Conservation (phyloP, 2,113 vertebrate genomes). For the Neoarius graeffei region DNA sequence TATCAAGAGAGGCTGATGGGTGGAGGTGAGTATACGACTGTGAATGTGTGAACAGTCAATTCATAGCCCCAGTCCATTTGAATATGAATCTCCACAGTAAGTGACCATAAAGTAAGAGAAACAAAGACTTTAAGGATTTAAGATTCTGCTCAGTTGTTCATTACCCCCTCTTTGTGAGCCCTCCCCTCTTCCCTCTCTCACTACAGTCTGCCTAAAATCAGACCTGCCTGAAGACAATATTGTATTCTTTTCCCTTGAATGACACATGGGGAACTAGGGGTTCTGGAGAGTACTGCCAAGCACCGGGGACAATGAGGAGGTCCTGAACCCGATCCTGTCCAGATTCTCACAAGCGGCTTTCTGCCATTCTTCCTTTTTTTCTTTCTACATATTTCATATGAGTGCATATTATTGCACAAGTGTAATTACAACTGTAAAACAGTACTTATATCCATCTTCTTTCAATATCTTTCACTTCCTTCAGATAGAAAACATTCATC, state of each 20-base stretch:
- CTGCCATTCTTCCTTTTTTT: conserved; percentile 28
- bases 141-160: conserved; percentile 75
- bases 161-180: conserved; percentile 41
- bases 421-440: background rate
- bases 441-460: background rate
- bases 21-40: conserved; percentile 54
- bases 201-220: conserved; percentile 82
- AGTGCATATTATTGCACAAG: background rate
- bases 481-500: no score
- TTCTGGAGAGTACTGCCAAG: conserved; percentile 84
- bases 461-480: background rate
- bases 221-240: conserved; percentile 85
- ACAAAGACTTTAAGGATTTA: conserved; percentile 81
- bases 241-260: conserved; percentile 82
- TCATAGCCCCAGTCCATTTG: conserved; percentile 82
- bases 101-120: conserved; percentile 70
- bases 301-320: conserved; percentile 64
- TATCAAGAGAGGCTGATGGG: conserved; percentile 1
- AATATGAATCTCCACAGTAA: conserved; percentile 86
- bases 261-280: conserved; percentile 77
- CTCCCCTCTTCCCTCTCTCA: conserved; percentile 38
- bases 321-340: conserved; percentile 58
- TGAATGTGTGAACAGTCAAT: conserved; percentile 82
- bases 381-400: background rate
- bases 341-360: conserved; percentile 57